Evolutionary conservation across 2,797 vertebrate species (phyloP), one percentile per base, ranked within the genome.

Genomic region (Crocidura indochinensis): DNA sequence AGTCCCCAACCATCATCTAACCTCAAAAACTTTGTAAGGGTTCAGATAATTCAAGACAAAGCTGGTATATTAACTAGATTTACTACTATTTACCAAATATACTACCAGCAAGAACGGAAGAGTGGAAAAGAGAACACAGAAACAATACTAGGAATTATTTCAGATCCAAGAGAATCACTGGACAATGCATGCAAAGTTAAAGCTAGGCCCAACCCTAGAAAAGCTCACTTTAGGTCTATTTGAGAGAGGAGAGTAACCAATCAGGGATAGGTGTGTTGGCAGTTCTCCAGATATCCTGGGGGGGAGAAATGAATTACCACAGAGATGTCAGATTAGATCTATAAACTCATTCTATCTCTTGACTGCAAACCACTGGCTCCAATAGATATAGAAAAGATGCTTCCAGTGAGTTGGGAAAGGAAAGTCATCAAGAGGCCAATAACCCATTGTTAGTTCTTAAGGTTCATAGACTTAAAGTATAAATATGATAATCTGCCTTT

Each of bases 161-260:
- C 65, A 75, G 47, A 22, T 20, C 9, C 27, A 1, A 5, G 26
- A 75, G 47, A 74, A 46, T 44, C 47, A 7, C n/a, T 10, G 38
- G 38, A 38, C 38, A 38, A 53, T 7, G 29, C 49, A 68, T 6
- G 56, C 26, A 62, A 87, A 86, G 20, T 6, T 24, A 38, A 65
- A 8, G 38, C 38, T 38, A 38, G 38, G 38, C 5, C 38, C 38
- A 88, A 26, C 10, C n/a, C 9, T 2, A n/a, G 27, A 80, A 29
- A 0, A 51, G 24, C 49, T 90, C 67, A 62, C 2, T 0, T 8
- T 1, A 0, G 49, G 15, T 71, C 11, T 10, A 0, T 38, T 15
- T 75, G 17, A 53, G 19, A 38, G 17, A 64, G 60, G 6, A 27
- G 44, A 64, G 8, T 12, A 29, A 12, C 6, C 5, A 24, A 27